Base-by-base conservation (phyloP, 2,113 vertebrate genomes). In the Prochilodus magdalenae region DNA sequence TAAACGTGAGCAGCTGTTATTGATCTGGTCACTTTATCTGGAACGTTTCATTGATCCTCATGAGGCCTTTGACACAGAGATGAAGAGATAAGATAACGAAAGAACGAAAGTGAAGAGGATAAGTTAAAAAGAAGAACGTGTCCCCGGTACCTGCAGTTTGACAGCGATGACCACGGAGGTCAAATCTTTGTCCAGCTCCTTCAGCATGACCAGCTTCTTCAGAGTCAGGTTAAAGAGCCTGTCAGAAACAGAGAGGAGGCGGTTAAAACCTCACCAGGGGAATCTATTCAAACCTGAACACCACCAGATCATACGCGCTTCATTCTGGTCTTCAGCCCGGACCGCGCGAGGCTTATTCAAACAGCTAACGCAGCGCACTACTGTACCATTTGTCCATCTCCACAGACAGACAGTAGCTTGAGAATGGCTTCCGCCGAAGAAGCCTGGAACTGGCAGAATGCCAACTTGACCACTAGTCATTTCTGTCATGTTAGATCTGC, bases 121-220 rank as follows among this genome's bases (percentile, higher is more conserved):
- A 1, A 10, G n/a, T 5, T 36, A 22, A 14, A 65, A 51, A 53
- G 29, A 18, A n/a, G 14, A 73, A 33, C 11, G 24, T 27, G 47
- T 7, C 33, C 20, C 0, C 4, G 1, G 62, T 73, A 96, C 96
- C 96, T 98, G 96, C 27, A 98, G 93, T 86, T 98, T 98, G 89
- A 98, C 96, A 0, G 96, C 96, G 5, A 98, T 97, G 84, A 98
- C 96, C 86, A 98, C 96, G 0, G 96, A 97, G 10, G 94, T 97
- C 66, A 98, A 94, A 81, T 98, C 96, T 89, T 97, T 98, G 79
- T 97, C 96, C 94, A 97, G 93, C 89, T 98, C 93, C 89, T 94
- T 94, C 87, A 93, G 78, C 90, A 94, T 93, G 71, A 94, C 91
- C 88, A 93, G 91, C 88, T 97, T 98, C 92, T 96, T 97, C 89